A percentile compares a stretch with the other conserved stretches of the same genome.
Evolutionary conservation across 2,888 invertebrate genomes (phyloP).

Genomic region (Tetramorium bicarinatum): DNA sequence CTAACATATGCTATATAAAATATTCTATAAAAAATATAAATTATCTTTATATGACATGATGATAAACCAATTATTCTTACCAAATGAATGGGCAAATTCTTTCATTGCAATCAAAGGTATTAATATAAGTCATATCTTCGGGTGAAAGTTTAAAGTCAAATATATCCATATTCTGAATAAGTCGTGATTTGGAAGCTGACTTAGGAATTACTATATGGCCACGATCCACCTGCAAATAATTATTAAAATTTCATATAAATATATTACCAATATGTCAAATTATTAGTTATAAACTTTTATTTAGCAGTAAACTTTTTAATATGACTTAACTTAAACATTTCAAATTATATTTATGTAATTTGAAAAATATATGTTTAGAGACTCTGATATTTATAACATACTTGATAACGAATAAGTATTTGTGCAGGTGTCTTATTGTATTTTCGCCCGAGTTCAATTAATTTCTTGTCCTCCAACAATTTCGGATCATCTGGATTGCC

Average conservation of each 20-base stretch:
- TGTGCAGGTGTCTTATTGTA: conserved; percentile 91
- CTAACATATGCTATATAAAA: not conserved
- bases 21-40: no score
- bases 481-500: conserved; percentile 91
- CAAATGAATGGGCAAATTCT: conserved; percentile 89
- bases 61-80: conserved; percentile 86
- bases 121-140: conserved; percentile 90
- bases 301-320: not conserved
- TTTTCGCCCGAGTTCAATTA: conserved; percentile 89
- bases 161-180: conserved; percentile 91
- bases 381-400: conserved; percentile 72
- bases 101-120: conserved; percentile 91
- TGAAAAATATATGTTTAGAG: not conserved
- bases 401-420: conserved; percentile 90
- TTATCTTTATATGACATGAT: not conserved
- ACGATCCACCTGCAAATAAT: conserved; percentile 88
- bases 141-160: conserved; percentile 91
- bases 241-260: not conserved
- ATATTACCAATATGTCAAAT: not conserved
- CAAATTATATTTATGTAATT: not conserved
- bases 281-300: not conserved
- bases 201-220: conserved; percentile 93
- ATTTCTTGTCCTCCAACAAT: conserved; percentile 91
- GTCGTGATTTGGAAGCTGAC: conserved; percentile 91
- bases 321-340: not conserved